Base-by-base conservation (phyloP, 2,888 invertebrate genomes). In the Sarcophaga subvicina region DNA sequence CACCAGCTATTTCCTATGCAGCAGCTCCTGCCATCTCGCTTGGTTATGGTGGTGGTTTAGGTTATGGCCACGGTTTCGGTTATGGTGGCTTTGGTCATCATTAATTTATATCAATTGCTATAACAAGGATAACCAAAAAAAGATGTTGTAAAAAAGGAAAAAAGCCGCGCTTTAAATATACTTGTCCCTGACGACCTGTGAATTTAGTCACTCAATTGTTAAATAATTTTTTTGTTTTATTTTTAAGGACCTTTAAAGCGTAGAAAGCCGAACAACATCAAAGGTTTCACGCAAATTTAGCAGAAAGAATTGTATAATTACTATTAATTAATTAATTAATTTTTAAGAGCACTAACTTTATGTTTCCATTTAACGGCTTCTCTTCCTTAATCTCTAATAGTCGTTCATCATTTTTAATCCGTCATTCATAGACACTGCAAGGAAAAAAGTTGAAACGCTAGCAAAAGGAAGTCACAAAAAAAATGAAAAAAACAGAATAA, bases 1-100 rank as follows among this genome's bases (percentile, higher is more conserved):
- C 89, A 22, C 88, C 89, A 60, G 90, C 91, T 45, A 90, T 91
- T 54, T 91, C 90, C 64, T 91, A 91, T 73, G 88, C 90, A 14
- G 54, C 54, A 17, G 88, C 89, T 25, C 88, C 89, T 12, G 80
- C 89, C 12, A 70, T 88, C 49, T 81, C 80, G 25, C 25, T 83
- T 12, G 87, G 86, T 22, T 76, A 86, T 86, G 85, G 87, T 3
- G 88, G 88, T 54, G 90, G 90, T 64, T 87, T 85, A 8, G 88
- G 88, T 20, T 76, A 82, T 54, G 80, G 77, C 20, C 77, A 77
- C 17, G 91, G 90, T 54, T 80, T 83, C 63, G 88, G 88, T 8
- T 69, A 80, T 45, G 79, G 83, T 69, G 90, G 89, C 64, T 80
- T 82, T 64, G 89, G 88, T 27, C 91, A 91, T 60, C 77, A 76